These are phyloP conservation scores for Ciona savignyi DNA, from an alignment of 23 tunicate species.

Conservation along the genomic window DNA sequence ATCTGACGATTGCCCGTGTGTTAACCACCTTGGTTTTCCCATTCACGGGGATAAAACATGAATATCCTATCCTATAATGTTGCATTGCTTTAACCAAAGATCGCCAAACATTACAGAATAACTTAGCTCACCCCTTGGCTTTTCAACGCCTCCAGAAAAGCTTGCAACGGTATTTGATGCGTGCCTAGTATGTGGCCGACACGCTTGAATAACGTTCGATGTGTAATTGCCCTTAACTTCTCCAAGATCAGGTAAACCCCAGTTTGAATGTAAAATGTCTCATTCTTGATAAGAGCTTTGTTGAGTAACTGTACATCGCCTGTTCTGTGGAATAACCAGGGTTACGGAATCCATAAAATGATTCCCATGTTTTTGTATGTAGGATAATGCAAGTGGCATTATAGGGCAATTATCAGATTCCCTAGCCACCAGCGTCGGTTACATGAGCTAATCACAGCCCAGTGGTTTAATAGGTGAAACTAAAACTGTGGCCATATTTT, in stretches of 20 bases:
- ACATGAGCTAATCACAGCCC: too few species aligned
- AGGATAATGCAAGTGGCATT: too few species aligned
- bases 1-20: too few species aligned
- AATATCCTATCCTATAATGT: too few species aligned
- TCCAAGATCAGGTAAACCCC: conserved; percentile 88
- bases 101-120: too few species aligned
- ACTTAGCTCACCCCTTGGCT: conserved; percentile 85
- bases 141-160: conserved; percentile 55
- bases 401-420: too few species aligned
- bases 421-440: too few species aligned
- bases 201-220: conserved; percentile 69
- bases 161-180: conserved; percentile 84
- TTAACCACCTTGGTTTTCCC: too few species aligned
- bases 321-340: conserved; percentile 41
- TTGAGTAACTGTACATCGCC: conserved; percentile 71
- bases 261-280: conserved; percentile 74
- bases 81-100: too few species aligned
- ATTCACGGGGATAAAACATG: too few species aligned
- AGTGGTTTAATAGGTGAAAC: too few species aligned
- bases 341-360: background rate
- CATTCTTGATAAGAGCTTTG: conserved; percentile 51
- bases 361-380: background rate
- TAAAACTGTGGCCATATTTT: too few species aligned
- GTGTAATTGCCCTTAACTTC: conserved; percentile 64
- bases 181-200: conserved; percentile 51